Percentiles rank a stretch among this genome's conserved stretches.
Evolutionary conservation across 1,140 invertebrate genomes (phyloP).

Genomic region (Alviniconcha marisindica): DNA sequence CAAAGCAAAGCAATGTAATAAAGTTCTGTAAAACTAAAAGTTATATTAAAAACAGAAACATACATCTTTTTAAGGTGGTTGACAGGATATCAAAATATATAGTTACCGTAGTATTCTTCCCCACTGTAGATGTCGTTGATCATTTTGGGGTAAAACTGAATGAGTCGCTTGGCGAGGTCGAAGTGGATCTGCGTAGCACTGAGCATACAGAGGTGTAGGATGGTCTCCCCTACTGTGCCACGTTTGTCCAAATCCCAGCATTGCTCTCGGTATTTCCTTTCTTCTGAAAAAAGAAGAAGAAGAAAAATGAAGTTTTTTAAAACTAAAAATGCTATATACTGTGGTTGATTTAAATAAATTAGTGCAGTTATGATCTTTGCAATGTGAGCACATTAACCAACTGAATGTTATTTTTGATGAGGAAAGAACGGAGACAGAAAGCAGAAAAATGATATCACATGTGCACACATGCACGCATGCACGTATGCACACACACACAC

Average conservation of each 20-base stretch:
- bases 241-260: slow-evolving; percentile 96
- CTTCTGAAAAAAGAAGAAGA: slow-evolving; percentile 59
- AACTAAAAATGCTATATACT: too few relatives aligned
- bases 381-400: too few relatives aligned
- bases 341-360: too few relatives aligned
- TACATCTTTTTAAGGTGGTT: too few relatives aligned
- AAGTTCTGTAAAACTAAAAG: neutral
- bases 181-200: slow-evolving; percentile 93
- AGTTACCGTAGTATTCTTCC: slow-evolving; percentile 98
- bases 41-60: too few relatives aligned
- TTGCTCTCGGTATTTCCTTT: slow-evolving; percentile 85
- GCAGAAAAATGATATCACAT: neutral
- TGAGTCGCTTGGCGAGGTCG: slow-evolving; percentile 93
- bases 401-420: too few relatives aligned
- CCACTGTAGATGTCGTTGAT: slow-evolving; percentile 97
- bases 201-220: slow-evolving; percentile 94
- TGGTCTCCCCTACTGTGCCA: slow-evolving; percentile 96
- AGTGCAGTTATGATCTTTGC: too few relatives aligned
- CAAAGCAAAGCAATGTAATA: neutral
- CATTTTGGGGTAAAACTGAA: slow-evolving; percentile 94
- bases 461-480: neutral
- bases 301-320: too few relatives aligned
- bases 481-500: neutral
- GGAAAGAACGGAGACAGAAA: too few relatives aligned
- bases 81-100: too few relatives aligned